Evolutionary conservation across 2,113 vertebrate species (phyloP), one percentile per base, ranked within the genome.

Genomic region (Morone chrysops): DNA sequence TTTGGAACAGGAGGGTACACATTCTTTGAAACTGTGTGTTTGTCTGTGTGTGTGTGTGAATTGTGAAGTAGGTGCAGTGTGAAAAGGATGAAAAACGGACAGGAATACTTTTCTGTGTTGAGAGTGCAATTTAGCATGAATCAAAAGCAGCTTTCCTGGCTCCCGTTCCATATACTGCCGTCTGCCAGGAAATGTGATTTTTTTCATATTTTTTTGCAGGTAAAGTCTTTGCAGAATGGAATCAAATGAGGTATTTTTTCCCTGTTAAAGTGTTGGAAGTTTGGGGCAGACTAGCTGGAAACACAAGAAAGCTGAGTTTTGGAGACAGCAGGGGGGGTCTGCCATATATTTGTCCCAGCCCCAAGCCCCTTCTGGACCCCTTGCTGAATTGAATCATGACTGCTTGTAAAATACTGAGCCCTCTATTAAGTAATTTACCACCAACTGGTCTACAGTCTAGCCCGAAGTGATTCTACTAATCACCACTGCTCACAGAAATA

Each of bases 81-180:
- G 76, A 91, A 88, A 88, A 83, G 80, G 78, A 92, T 92, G 88
- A 92, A 92, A 89, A 94, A 81, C 66, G 75, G 80, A 88, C 87
- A 85, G 90, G 78, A 91, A 92, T 89, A 90, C 87, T 90, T 85
- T 63, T 93, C 88, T 87, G 87, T 90, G 90, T 93, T 89, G 88
- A 90, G 85, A 89, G 88, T 90, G 92, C 87, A 93, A 94, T 94
- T 94, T 94, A 94, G 83, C 91, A 94, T 91, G 93, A 94, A 94
- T 94, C 93, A 92, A 94, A 95, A 93, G 87, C 91, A 94, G 93
- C 92, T 94, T 94, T 94, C 88, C 92, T 94, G 94, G 94, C 93
- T 90, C 85, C 47, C 22, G 63, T 81, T 90, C 91, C 77, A 73
- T 79, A n/a, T 20, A 70, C 85, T 86, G 70, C 75, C 9, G 83